phyloP scores from a whole-genome alignment of 2,113 vertebrate genomes.

The Crotalus helleri region DNA sequence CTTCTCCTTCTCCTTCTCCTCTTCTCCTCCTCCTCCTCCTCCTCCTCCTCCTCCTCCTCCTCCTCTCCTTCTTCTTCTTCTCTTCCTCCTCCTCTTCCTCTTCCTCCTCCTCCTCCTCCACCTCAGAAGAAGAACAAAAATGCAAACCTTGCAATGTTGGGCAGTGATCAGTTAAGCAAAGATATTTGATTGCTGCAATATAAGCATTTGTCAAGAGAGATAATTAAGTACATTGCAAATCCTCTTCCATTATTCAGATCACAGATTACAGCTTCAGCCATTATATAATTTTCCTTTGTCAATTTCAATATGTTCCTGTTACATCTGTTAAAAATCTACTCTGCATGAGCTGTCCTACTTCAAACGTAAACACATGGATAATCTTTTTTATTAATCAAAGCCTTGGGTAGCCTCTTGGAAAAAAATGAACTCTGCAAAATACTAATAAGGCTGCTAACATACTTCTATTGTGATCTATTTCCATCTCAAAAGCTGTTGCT shows the following conservation, averaged over 20 bases:
- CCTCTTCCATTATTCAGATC: constrained; percentile 39
- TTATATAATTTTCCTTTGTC: constrained; percentile 49
- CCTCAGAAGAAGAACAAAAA: neutral
- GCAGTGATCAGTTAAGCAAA: neutral
- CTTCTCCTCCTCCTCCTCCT: no score
- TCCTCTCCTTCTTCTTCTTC: no score
- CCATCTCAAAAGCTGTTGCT: neutral
- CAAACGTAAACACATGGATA: constrained; percentile 29
- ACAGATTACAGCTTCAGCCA: constrained; percentile 36
- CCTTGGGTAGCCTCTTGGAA: constrained; percentile 12
- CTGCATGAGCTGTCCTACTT: constrained; percentile 11
- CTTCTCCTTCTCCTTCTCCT: no score
- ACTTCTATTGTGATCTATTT: neutral
- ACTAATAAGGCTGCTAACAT: neutral
- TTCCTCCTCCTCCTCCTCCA: no score
- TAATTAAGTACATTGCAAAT: constrained; percentile 38
- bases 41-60: no score
- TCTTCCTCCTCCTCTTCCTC: no score
- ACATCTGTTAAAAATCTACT: constrained; percentile 39
- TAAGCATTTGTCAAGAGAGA: constrained; percentile 37
- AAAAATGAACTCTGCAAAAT: constrained; percentile 13
- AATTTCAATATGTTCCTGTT: constrained; percentile 40
- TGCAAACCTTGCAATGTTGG: neutral
- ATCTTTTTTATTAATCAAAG: constrained; percentile 1
- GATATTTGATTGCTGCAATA: constrained; percentile 32